Conservation (phyloP, 92 coral and sea anemone genomes). For the Actinostola sp. region DNA sequence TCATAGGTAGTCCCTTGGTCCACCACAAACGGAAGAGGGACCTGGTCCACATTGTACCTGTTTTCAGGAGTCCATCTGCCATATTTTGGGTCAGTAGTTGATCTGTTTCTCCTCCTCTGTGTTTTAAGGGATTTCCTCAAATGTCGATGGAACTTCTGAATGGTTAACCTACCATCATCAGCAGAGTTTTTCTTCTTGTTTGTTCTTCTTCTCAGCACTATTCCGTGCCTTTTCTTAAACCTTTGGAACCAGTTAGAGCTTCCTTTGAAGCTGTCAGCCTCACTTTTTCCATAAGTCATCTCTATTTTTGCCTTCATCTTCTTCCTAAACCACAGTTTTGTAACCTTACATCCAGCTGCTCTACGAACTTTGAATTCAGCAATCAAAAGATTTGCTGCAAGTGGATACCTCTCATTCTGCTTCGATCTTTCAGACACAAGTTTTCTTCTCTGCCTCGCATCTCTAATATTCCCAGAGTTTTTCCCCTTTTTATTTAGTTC, state of each 20-base stretch:
- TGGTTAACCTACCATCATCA: constrained; percentile 52
- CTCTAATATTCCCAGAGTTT: constrained; percentile 51
- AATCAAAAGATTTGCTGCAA: constrained; percentile 51
- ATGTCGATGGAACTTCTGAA: constrained; percentile 48
- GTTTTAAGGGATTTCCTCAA: constrained; percentile 49
- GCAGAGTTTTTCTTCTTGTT: constrained; percentile 62
- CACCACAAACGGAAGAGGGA: constrained; percentile 59
- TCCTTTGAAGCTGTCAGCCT: constrained; percentile 55
- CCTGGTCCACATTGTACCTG: constrained; percentile 61
- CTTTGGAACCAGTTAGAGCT: constrained; percentile 68
- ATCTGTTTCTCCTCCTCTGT: constrained; percentile 43
- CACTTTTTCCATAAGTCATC: constrained; percentile 42
- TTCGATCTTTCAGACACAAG: constrained; percentile 24
- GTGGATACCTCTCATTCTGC: constrained; percentile 48
- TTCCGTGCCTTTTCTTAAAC: constrained; percentile 47
- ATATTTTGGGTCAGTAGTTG: constrained; percentile 46
- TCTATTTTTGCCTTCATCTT: constrained; percentile 46
- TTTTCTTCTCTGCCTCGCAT: constrained; percentile 52
- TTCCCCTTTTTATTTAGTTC: constrained; percentile 53
- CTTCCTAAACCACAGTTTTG: constrained; percentile 62
- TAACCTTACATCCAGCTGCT: constrained; percentile 59
- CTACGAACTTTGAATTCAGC: constrained; percentile 63
- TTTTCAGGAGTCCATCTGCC: constrained; percentile 55
- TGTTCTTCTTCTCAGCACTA: constrained; percentile 41
- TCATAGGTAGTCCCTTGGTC: constrained; percentile 67